These are phyloP conservation scores for Xenotilapia caudafasciata DNA, from an alignment of 2,113 vertebrate species.

Conservation along the genomic window DNA sequence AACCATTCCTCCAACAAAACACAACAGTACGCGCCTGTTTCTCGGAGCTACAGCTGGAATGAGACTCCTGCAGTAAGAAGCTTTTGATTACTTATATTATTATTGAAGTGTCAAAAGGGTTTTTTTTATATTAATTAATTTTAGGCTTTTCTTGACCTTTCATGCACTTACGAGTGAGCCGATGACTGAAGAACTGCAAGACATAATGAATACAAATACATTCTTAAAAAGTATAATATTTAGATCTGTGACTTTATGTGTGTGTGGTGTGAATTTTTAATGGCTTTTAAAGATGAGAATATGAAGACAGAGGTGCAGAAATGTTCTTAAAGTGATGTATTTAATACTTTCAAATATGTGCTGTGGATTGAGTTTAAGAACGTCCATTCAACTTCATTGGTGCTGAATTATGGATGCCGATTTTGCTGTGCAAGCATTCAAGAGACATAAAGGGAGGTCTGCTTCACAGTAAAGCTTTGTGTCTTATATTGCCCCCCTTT, in stretches of 20 bases:
- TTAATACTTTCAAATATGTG: background rate
- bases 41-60: slow-evolving; percentile 95
- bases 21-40: slow-evolving; percentile 75
- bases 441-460: background rate
- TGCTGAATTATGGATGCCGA: background rate
- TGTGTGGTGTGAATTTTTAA: background rate
- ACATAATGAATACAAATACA: background rate
- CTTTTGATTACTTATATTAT: background rate
- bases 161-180: rapidly evolving
- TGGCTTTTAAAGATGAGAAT: background rate
- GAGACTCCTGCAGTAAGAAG: slow-evolving; percentile 84
- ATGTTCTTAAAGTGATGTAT: background rate
- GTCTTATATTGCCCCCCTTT: background rate
- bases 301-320: background rate
- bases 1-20: slow-evolving; percentile 73
- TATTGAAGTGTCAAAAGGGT: background rate
- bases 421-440: background rate
- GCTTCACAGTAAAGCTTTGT: background rate
- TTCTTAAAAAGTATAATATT: background rate
- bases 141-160: background rate
- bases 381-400: background rate
- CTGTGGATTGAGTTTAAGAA: background rate
- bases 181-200: background rate
- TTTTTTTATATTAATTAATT: rapidly evolving
- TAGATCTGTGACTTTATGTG: background rate